Base-by-base conservation (phyloP, 2,113 vertebrate species). In the Probosciger aterrimus region DNA sequence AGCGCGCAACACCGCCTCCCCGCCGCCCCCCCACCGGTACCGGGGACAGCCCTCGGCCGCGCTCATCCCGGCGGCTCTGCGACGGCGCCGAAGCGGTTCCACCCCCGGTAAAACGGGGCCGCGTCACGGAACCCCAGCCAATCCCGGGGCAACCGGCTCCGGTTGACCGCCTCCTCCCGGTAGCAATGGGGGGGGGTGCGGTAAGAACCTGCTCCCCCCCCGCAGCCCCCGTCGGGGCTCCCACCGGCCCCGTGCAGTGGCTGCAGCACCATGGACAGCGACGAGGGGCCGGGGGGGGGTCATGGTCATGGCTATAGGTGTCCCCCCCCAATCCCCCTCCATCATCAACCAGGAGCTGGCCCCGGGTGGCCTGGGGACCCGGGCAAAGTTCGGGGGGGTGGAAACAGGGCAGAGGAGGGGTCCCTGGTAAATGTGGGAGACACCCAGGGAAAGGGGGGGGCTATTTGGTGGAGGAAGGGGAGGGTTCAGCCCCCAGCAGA, bases 1-100 rank as follows among this genome's bases (percentile, higher is more conserved):
- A 91, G 98, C 98, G 93, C 98, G 97, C 39, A 98, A 98, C 79
- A 98, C 98, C 1, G 98, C 98, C 95, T 98, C 98, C 84, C 98
- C 96, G 28, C 81, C 55, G 55, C 87, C 88, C 71, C 98, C 98
- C 98, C 98, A 97, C 97, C 98, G 98, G 96, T 91, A 97, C 93
- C 97, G 97, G 97, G 98, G 98, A 98, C 98, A 6, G 98, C 98
- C 9, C 93, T 97, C 88, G 98, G 96, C 95, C 68, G 88, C 43
- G 35, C 84, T 92, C 75, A 88, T 70, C 49, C 52, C 84, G 69
- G n/a, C 33, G 67, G 28, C 14, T 79, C 44, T 49, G 82, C 80
- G 55, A 31, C 55, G 55, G 55, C 31, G 55, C 55, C 55, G 44
- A 65, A 59, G 88, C 95, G 6, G 97, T 97, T 68, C 97, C 92